Evolutionary conservation across 2,797 vertebrate genomes (phyloP).

Genomic region (Danio jaintianensis): DNA sequence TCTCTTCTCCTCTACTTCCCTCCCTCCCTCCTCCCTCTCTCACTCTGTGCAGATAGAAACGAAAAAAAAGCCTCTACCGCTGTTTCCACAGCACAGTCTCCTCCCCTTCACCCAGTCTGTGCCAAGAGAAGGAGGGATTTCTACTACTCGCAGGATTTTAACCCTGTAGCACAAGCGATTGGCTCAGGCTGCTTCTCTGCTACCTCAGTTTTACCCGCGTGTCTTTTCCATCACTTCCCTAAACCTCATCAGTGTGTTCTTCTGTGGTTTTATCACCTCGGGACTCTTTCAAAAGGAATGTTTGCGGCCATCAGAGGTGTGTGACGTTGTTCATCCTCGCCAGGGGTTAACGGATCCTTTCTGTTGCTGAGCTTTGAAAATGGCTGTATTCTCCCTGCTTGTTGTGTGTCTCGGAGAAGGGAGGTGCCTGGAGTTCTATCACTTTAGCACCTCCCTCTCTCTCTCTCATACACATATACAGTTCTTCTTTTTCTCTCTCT

Average conservation of each 20-base stretch:
- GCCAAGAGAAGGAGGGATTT: slow-evolving; percentile 86
- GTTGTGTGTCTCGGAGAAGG: slow-evolving; percentile 61
- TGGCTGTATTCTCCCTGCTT: slow-evolving; percentile 60
- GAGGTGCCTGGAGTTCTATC: slow-evolving; percentile 60
- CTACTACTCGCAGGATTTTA: slow-evolving; percentile 84
- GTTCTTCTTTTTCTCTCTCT: slow-evolving; percentile 64
- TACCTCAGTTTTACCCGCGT: slow-evolving; percentile 63
- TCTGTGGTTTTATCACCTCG: slow-evolving; percentile 1
- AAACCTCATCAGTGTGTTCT: neutral
- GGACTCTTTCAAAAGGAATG: neutral
- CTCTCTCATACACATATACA: slow-evolving; percentile 63
- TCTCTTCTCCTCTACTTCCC: slow-evolving; percentile 63
- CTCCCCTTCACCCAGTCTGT: slow-evolving; percentile 85
- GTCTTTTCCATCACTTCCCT: slow-evolving; percentile 39
- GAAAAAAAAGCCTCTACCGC: slow-evolving; percentile 71
- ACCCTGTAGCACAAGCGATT: slow-evolving; percentile 77
- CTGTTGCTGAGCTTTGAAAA: slow-evolving; percentile 66
- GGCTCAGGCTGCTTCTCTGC: slow-evolving; percentile 42
- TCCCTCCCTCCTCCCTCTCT: slow-evolving; percentile 38
- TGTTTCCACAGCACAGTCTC: slow-evolving; percentile 87
- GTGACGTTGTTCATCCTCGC: slow-evolving; percentile 46
- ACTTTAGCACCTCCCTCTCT: slow-evolving; percentile 63
- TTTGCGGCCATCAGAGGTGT: slow-evolving; percentile 9
- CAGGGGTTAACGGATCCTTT: slow-evolving; percentile 57
- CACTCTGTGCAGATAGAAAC: slow-evolving; percentile 66